phyloP scores from a whole-genome alignment of 2,113 vertebrate species.

The Pterocles burchelli region DNA sequence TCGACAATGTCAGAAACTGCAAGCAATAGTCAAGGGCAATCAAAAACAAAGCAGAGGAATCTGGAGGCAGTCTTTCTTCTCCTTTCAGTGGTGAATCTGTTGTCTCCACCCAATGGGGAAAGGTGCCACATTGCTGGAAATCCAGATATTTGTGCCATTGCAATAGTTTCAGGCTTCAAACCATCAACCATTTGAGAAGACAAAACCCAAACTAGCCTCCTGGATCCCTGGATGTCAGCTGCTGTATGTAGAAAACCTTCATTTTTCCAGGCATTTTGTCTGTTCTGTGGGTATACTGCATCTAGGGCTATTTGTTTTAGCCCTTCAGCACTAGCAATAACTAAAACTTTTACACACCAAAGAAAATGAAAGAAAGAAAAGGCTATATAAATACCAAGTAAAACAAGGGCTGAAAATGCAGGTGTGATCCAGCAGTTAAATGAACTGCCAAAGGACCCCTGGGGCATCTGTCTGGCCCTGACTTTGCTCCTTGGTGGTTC shows the following conservation, averaged over 20 bases:
- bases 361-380: background rate
- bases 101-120: background rate
- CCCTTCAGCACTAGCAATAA: background rate
- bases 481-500: background rate
- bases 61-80: background rate
- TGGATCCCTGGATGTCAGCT: background rate
- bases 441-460: background rate
- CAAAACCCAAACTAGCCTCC: background rate
- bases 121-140: background rate
- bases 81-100: background rate
- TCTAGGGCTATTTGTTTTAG: background rate
- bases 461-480: background rate
- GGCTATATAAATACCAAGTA: background rate
- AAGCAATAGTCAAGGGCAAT: background rate
- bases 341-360: background rate
- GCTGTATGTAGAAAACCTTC: background rate
- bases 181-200: background rate
- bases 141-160: background rate
- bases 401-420: background rate
- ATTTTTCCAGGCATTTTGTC: background rate
- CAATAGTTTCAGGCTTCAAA: background rate
- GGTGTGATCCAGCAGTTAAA: background rate
- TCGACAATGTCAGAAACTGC: background rate
- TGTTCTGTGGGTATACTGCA: background rate
- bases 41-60: background rate